Evolutionary conservation across 2,888 invertebrate species (phyloP).

Genomic region (Drosophila macrothrix): DNA sequence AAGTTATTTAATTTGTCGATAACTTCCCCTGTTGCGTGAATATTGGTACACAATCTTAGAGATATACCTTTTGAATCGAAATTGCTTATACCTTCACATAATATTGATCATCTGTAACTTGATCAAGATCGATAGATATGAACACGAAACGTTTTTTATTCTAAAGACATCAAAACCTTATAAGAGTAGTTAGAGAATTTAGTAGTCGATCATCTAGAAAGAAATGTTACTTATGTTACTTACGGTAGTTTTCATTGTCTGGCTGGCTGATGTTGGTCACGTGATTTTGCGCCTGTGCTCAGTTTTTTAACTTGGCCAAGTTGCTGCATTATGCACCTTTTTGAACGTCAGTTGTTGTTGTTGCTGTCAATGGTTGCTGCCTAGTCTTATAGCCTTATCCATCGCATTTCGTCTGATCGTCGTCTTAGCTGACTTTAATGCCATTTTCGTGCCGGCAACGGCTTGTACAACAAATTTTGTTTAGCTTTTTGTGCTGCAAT

Average conservation of each 20-base stretch:
- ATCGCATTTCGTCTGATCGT: slow-evolving; percentile 51
- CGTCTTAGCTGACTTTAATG: slow-evolving; percentile 66
- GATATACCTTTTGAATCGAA: background rate
- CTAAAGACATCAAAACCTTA: background rate
- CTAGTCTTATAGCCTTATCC: slow-evolving; percentile 61
- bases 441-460: slow-evolving; percentile 73
- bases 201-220: background rate
- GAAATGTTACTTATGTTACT: background rate
- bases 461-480: slow-evolving; percentile 34
- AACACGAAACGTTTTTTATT: background rate
- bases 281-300: slow-evolving; percentile 65
- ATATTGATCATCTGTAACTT: background rate
- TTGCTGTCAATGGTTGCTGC: slow-evolving; percentile 45
- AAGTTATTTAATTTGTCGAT: background rate
- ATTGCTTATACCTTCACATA: background rate
- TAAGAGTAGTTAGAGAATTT: slow-evolving; percentile 20
- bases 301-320: slow-evolving; percentile 49
- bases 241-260: slow-evolving; percentile 39
- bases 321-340: slow-evolving; percentile 52
- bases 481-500: slow-evolving; percentile 24
- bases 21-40: background rate
- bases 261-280: slow-evolving; percentile 54
- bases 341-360: slow-evolving; percentile 28
- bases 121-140: background rate
- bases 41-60: background rate